phyloP scores from a whole-genome alignment of 30 jellyfish, hydroid and myxozoan genomes.

The Hydra vulgaris region DNA sequence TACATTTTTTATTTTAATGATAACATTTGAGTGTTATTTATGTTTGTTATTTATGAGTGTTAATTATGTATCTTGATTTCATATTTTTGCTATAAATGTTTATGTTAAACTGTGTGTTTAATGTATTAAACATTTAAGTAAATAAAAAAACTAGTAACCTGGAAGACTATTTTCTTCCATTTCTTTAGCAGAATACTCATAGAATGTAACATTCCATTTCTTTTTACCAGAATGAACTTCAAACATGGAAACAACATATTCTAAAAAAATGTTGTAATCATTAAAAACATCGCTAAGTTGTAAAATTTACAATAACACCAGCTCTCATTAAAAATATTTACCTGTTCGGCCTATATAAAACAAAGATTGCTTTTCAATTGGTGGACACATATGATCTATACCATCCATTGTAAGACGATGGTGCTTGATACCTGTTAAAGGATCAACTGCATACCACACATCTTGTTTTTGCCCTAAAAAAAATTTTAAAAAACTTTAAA shows the following conservation, averaged over 20 bases:
- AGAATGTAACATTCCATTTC: slow-evolving; percentile 86
- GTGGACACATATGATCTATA: slow-evolving; percentile 94
- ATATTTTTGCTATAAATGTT: too few species aligned
- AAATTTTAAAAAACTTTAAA: too few species aligned
- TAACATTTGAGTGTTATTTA: too few species aligned
- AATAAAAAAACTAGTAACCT: background rate
- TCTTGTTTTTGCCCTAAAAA: slow-evolving; percentile 83
- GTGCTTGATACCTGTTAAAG: slow-evolving; percentile 81
- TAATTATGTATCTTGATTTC: too few species aligned
- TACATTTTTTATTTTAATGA: too few species aligned
- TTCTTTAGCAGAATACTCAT: slow-evolving; percentile 68
- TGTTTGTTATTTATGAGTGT: too few species aligned
- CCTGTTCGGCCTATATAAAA: slow-evolving; percentile 94
- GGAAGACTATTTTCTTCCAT: slow-evolving; percentile 38
- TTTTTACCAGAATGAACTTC: slow-evolving; percentile 62
- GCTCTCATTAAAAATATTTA: too few species aligned
- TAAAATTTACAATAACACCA: background rate
- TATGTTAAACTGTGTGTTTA: too few species aligned
- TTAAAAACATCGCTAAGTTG: background rate
- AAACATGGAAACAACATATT: slow-evolving; percentile 76
- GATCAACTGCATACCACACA: slow-evolving; percentile 93
- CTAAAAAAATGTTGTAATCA: slow-evolving; percentile 21
- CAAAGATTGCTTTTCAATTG: slow-evolving; percentile 64
- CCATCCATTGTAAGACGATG: slow-evolving; percentile 90
- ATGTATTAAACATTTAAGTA: too few species aligned